Evolutionary conservation across 2,797 vertebrate species (phyloP).

Genomic region (Lepilemur septentrionalis): DNA sequence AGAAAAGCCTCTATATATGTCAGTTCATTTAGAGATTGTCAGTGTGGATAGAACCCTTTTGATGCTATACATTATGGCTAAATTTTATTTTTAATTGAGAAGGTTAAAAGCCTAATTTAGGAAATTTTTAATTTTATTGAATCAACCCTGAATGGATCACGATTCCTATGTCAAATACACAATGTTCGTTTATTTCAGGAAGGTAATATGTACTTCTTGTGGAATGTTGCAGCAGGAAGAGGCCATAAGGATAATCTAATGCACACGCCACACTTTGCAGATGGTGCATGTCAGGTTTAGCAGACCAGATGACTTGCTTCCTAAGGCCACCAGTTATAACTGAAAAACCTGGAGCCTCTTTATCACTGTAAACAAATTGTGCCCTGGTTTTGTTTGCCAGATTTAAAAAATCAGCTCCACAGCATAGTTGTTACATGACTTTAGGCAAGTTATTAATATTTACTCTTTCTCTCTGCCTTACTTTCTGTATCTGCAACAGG

Average conservation of each 20-base stretch:
- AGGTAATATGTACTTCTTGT: background rate
- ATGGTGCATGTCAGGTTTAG: background rate
- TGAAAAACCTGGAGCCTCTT: background rate
- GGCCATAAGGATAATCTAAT: background rate
- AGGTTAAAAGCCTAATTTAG: background rate
- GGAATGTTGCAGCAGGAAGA: background rate
- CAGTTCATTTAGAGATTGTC: background rate
- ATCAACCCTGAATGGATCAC: background rate
- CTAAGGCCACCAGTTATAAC: background rate
- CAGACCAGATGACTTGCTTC: background rate
- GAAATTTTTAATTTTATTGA: slow-evolving; percentile 10
- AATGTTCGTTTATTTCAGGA: background rate
- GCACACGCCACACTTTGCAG: background rate
- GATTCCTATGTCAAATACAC: background rate
- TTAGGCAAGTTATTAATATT: background rate
- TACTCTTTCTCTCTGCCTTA: background rate
- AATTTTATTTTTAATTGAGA: background rate
- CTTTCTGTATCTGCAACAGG: background rate
- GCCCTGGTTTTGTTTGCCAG: background rate
- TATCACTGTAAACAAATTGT: background rate
- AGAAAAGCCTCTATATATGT: background rate
- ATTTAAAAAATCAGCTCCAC: background rate
- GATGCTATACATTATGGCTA: background rate
- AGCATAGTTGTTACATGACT: background rate
- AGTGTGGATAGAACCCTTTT: background rate